Base-by-base conservation (phyloP, 2,113 vertebrate species). In the Agapornis roseicollis region DNA sequence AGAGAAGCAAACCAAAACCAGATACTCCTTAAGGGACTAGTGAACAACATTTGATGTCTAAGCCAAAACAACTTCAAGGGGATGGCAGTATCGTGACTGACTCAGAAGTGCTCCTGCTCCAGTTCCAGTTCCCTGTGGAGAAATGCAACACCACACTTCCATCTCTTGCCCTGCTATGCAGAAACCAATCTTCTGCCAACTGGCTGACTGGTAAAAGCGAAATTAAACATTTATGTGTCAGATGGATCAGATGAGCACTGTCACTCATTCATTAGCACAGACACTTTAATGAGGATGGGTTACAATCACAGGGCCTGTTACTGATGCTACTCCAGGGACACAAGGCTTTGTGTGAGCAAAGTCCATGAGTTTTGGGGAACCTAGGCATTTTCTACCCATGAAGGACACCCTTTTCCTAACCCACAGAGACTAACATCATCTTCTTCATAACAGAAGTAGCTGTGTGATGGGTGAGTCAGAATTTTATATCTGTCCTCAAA, bases 171-270 rank as follows among this genome's bases (percentile, higher is more conserved):
- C 22, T 44, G 55, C 60, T 78, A 60, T 2, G 2, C 71, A 50
- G 64, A 56, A 93, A 56, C 28, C 39, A 16, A 46, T 64, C 69
- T 63, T 77, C 76, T 73, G 68, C 53, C 64, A 60, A 80, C 83
- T 10, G 33, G 7, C 78, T 58, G 87, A 37, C 33, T 88, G 82
- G 88, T 42, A 81, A 90, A 93, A 56, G 68, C 27, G 66, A 79
- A 95, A 96, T 93, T 33, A 95, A 94, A 91, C 44, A 90, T 95
- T 90, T 85, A 94, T 78, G 72, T 0, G 0, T 53, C 93, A 94
- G 89, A 84, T 25, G 25, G 70, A 64, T 86, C 83, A 58, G 46
- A 50, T 86, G 20, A 35, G 37, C 49, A 15, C 73, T 72, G 55
- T 41, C 70, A 35, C 44, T 63, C 37, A n/a, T 73, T 88, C 68